These are phyloP conservation scores for Rana temporaria DNA, from an alignment of 2,113 vertebrate species.

Conservation along the genomic window DNA sequence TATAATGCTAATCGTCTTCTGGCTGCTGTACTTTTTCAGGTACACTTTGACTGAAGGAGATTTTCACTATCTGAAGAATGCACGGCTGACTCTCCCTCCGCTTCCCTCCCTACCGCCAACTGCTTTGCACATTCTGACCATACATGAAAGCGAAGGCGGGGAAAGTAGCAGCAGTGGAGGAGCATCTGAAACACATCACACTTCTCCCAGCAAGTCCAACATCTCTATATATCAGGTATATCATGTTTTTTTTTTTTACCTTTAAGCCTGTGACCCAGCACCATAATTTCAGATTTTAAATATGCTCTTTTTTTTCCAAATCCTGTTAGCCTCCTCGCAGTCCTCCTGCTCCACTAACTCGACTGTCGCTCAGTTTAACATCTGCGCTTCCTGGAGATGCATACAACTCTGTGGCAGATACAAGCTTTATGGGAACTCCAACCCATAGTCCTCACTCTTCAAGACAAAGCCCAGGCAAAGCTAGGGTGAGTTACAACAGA, in stretches of 20 bases:
- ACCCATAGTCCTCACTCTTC: constrained; percentile 18
- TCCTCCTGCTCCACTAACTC: constrained; percentile 80
- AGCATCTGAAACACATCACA: constrained; percentile 48
- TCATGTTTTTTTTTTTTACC: background rate
- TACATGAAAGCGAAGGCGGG: constrained; percentile 91
- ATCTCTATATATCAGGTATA: constrained; percentile 94
- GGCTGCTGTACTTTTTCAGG: constrained; percentile 67
- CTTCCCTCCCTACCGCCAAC: constrained; percentile 77
- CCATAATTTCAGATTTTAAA: background rate
- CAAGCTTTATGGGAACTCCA: constrained; percentile 54
- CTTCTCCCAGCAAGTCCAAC: constrained; percentile 79
- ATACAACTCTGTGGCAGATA: constrained; percentile 85
- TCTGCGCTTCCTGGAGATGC: constrained; percentile 89
- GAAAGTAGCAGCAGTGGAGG: constrained; percentile 80
- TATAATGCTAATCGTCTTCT: background rate
- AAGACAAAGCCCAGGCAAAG: constrained; percentile 24
- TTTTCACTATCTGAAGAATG: constrained; percentile 97
- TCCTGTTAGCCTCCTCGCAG: constrained; percentile 74
- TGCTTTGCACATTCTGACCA: constrained; percentile 91
- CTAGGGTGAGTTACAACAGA: constrained; percentile 11
- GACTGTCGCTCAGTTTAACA: constrained; percentile 80
- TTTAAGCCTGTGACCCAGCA: background rate
- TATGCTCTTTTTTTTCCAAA: background rate
- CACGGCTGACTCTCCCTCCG: constrained; percentile 91
- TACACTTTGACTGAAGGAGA: constrained; percentile 97